Base-by-base conservation (phyloP, 2,888 invertebrate species). In the Criorhina ranunculi region DNA sequence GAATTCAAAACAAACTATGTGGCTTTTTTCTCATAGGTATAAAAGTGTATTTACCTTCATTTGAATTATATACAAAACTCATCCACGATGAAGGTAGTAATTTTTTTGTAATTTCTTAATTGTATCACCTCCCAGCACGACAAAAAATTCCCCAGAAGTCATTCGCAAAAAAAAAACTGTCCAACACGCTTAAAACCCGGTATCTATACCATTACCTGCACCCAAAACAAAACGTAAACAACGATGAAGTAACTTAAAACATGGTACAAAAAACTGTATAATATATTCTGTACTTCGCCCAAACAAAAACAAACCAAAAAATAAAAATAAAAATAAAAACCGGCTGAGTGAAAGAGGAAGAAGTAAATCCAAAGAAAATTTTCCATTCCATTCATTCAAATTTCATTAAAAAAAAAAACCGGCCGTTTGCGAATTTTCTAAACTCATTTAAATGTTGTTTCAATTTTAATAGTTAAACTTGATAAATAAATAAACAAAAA, bases 341-440 rank as follows among this genome's bases (percentile, higher is more conserved):
- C 60, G 42, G 42, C 24, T 31, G 37, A 53, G n/a, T 37, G 2
- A 24, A 46, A 49, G 9, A 12, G 19, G 7, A 35, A 57, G 15
- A 69, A 29, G n/a, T 44, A 24, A 55, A 55, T 1, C 24, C 12
- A 51, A 51, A 51, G 51, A 62, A 60, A 72, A 73, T 53, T 73
- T 73, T 62, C 60, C 42, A 42, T n/a, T n/a, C n/a, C n/a, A n/a
- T n/a, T n/a, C n/a, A n/a, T 62, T 42, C 2, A 59, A 31, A 29
- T 51, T 44, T 53, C 37, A 29, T 29, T 15, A 11, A 42, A 53
- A 33, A n/a, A 19, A 42, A 33, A 0, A 44, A 19, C 19, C 11
- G 17, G 17, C 29, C 24, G 24, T 11, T 11, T 19, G n/a, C 29
- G n/a, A 49, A 7, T 24, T 55, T 55, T 19, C 29, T 3, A 7